These are phyloP conservation scores for Pachycephus smyrnensis DNA, from an alignment of 2,888 invertebrate species.

Conservation along the genomic window DNA sequence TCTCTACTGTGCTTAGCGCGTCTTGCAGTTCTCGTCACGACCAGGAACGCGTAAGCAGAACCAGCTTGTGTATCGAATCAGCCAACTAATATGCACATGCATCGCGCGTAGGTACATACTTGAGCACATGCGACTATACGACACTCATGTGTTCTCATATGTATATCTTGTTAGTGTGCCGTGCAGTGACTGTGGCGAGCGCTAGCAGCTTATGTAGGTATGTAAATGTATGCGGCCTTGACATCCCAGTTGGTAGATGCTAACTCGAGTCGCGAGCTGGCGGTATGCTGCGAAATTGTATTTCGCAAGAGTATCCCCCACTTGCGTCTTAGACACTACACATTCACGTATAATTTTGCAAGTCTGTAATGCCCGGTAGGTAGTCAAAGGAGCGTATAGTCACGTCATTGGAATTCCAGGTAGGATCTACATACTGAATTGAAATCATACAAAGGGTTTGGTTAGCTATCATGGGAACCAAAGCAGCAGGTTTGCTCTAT, in stretches of 20 bases:
- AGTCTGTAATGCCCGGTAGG: background rate
- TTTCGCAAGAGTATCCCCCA: background rate
- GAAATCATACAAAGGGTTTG: background rate
- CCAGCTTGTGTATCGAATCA: background rate
- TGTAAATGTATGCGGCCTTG: conserved; percentile 55
- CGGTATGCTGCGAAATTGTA: background rate
- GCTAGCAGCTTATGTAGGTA: conserved; percentile 15
- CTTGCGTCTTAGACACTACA: background rate
- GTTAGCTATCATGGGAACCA: background rate
- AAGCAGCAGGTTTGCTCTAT: background rate
- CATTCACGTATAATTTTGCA: background rate
- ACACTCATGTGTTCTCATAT: background rate
- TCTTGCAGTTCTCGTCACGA: background rate
- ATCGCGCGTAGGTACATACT: background rate
- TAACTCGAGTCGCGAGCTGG: conserved; percentile 11
- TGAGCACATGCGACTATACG: background rate
- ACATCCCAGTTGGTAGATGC: conserved; percentile 47
- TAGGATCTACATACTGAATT: background rate
- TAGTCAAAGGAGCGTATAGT: background rate
- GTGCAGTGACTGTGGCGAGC: background rate
- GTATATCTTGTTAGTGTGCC: background rate
- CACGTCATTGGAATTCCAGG: background rate
- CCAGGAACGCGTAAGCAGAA: background rate
- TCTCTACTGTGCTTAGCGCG: background rate
- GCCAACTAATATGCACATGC: background rate